Conservation (phyloP, 2,888 invertebrate species). For the Tolmerus cingulatus region DNA sequence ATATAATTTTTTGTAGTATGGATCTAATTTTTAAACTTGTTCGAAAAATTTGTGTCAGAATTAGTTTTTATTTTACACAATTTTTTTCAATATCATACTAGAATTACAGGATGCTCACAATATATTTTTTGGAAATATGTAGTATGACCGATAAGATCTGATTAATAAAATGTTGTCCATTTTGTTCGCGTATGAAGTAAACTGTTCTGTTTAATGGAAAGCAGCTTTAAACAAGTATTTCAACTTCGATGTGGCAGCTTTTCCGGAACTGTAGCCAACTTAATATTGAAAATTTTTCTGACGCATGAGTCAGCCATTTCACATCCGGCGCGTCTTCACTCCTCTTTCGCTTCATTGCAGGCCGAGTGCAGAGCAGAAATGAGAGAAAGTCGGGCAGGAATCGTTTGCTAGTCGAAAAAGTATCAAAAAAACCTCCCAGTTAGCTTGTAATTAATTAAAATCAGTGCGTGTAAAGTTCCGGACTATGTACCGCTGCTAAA, state of each 20-base stretch:
- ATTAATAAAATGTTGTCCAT: no score
- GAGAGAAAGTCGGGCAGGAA: background rate
- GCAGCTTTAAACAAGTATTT: background rate
- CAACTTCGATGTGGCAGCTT: background rate
- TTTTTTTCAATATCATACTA: no score
- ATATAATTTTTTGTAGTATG: no score
- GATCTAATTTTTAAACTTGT: no score
- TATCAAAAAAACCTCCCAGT: background rate
- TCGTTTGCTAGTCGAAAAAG: slow-evolving; percentile 29
- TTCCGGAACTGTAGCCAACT: background rate
- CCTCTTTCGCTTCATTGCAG: background rate
- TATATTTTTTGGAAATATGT: no score
- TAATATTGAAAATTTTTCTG: background rate
- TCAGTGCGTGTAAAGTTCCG: background rate
- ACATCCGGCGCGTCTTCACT: slow-evolving; percentile 32
- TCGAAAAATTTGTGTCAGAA: no score
- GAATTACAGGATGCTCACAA: no score
- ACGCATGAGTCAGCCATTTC: slow-evolving; percentile 36
- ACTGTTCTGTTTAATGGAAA: background rate
- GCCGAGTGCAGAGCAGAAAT: background rate
- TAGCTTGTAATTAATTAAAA: background rate
- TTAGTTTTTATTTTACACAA: no score
- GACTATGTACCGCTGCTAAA: background rate
- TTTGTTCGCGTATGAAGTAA: background rate
- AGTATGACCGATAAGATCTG: no score